Evolutionary conservation across 2,888 invertebrate species (phyloP).

Genomic region (Drosophila silvestris): DNA sequence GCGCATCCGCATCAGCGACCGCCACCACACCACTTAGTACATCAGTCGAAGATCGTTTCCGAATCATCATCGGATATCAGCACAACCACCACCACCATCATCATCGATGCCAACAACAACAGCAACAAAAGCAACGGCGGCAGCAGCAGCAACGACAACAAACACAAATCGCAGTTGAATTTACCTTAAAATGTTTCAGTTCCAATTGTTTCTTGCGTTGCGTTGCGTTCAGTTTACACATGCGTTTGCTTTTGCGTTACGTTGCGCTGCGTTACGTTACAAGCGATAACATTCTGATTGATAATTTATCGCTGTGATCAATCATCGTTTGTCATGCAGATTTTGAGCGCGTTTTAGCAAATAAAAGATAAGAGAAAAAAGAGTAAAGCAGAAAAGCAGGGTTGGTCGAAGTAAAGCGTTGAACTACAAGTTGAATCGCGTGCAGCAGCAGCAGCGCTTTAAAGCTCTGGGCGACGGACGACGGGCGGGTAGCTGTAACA

Average conservation of each 20-base stretch:
- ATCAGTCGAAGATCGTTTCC: constrained; percentile 41
- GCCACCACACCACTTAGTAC: constrained; percentile 41
- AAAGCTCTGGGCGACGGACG: constrained; percentile 70
- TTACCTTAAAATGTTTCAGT: constrained; percentile 24
- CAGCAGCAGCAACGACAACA: constrained; percentile 3
- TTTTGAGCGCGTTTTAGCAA: constrained; percentile 12
- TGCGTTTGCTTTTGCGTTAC: constrained; percentile 8
- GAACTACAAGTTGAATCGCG: constrained; percentile 69
- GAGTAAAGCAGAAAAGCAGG: constrained; percentile 8
- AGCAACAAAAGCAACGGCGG: neutral
- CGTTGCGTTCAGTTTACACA: constrained; percentile 18
- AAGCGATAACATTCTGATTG: constrained; percentile 1
- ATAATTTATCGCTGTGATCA: constrained; percentile 18
- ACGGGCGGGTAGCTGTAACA: constrained; percentile 82
- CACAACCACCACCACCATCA: constrained; percentile 10
- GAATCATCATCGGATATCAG: constrained; percentile 20
- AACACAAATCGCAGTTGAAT: constrained; percentile 12
- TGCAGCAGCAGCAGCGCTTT: constrained; percentile 45
- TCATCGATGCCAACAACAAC: constrained; percentile 34
- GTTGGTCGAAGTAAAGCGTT: constrained; percentile 71
- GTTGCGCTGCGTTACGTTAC: constrained; percentile 8
- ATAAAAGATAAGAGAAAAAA: neutral
- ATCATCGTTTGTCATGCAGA: constrained; percentile 16
- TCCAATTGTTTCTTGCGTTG: constrained; percentile 31
- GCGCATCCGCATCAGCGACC: constrained; percentile 49